Percentiles rank a stretch among this genome's conserved stretches.
These are phyloP conservation scores for Argentina silus DNA, from an alignment of 2,797 vertebrate genomes.

Conservation along the genomic window DNA sequence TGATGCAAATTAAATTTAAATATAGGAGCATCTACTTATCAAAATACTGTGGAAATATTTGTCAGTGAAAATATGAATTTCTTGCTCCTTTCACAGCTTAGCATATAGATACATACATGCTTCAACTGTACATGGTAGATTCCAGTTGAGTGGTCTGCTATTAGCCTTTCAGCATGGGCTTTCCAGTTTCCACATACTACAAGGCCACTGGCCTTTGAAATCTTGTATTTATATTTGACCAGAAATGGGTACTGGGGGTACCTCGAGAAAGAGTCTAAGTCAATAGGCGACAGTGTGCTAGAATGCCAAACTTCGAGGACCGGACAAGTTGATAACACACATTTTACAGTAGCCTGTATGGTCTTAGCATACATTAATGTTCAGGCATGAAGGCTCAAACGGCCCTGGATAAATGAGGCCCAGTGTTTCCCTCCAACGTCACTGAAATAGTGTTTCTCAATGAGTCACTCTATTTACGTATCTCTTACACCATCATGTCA, in stretches of 20 bases:
- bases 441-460: conserved; percentile 26
- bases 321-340: conserved; percentile 38
- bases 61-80: background rate
- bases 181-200: conserved; percentile 49
- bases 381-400: conserved; percentile 18
- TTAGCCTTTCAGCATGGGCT: conserved; percentile 52
- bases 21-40: no score
- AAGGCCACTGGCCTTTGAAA: conserved; percentile 54
- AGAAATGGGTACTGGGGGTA: conserved; percentile 40
- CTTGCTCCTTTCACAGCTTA: background rate
- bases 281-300: conserved; percentile 30
- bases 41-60: no score
- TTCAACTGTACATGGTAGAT: conserved; percentile 21
- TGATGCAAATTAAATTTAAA: no score
- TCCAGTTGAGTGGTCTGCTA: conserved; percentile 46
- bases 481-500: background rate
- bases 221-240: conserved; percentile 49
- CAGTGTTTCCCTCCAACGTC: conserved; percentile 40
- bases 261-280: conserved; percentile 27
- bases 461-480: conserved; percentile 20
- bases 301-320: background rate
- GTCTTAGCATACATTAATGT: conserved; percentile 47
- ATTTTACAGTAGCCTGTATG: conserved; percentile 30
- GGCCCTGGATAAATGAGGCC: conserved; percentile 41
- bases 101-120: conserved; percentile 25